These are phyloP conservation scores for Zapus hudsonius DNA, from an alignment of 2,113 vertebrate genomes.

Conservation along the genomic window DNA sequence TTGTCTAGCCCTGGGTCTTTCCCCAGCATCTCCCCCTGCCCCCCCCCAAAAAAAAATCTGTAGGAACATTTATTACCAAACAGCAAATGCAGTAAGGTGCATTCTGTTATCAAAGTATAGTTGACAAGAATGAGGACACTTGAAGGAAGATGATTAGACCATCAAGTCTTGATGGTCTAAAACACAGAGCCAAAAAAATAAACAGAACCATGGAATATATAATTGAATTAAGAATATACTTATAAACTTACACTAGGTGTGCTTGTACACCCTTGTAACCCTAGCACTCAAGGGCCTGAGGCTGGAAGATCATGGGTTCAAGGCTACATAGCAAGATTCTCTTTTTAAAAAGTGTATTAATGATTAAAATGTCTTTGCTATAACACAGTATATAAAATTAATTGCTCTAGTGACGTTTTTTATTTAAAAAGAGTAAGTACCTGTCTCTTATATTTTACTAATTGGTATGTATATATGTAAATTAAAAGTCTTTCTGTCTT, in stretches of 20 bases:
- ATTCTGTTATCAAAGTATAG: neutral
- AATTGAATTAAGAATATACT: neutral
- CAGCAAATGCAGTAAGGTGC: neutral
- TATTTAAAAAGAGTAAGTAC: neutral
- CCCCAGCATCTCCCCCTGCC: neutral
- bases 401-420: neutral
- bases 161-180: neutral
- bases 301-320: neutral
- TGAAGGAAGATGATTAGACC: neutral
- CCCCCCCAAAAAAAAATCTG: neutral
- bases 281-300: neutral
- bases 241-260: neutral
- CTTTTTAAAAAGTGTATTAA: neutral
- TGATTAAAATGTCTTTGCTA: neutral
- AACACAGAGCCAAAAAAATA: neutral
- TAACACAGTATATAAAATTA: neutral
- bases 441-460: neutral
- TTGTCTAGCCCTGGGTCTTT: neutral
- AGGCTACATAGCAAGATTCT: neutral
- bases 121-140: neutral
- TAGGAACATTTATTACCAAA: neutral
- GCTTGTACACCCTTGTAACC: neutral
- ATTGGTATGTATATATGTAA: neutral
- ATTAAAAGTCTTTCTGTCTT: neutral
- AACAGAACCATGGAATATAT: neutral